Conservation (phyloP, 2,888 invertebrate species). For the Euplexia lucipara region DNA sequence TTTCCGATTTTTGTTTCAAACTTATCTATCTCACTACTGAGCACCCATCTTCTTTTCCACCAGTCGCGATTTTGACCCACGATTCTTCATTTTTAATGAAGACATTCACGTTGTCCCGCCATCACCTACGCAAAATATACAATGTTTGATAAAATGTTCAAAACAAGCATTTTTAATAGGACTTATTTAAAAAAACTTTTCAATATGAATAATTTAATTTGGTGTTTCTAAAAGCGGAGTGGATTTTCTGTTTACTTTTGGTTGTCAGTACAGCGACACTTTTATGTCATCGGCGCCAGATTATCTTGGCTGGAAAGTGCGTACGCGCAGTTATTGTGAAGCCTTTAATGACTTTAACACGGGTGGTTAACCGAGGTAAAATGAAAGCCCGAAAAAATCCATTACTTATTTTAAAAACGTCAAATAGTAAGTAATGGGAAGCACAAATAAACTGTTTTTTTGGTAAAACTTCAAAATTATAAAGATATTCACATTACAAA, state of each 20-base stretch:
- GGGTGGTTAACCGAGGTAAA: not conserved
- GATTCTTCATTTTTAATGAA: no score
- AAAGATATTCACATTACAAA: constrained; percentile 16
- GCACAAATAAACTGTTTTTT: not conserved
- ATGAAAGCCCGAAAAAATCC: constrained; percentile 5
- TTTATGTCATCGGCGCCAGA: constrained; percentile 80
- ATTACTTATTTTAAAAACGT: not conserved
- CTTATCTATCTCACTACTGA: no score
- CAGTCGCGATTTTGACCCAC: no score
- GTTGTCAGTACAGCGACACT: constrained; percentile 68
- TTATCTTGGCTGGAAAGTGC: constrained; percentile 39
- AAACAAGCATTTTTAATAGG: no score
- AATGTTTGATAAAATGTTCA: no score
- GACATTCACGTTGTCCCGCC: no score
- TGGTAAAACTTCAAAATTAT: constrained; percentile 12
- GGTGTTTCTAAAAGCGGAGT: not conserved
- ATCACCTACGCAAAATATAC: no score
- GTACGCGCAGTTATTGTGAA: constrained; percentile 30
- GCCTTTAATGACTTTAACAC: constrained; percentile 11
- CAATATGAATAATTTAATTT: no score
- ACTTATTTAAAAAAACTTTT: no score
- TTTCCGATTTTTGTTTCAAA: no score
- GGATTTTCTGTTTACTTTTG: constrained; percentile 21
- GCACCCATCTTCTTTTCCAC: no score
- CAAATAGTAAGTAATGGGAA: not conserved